phyloP scores from a whole-genome alignment of 2,797 vertebrate genomes.

The Megalops cyprinoides region DNA sequence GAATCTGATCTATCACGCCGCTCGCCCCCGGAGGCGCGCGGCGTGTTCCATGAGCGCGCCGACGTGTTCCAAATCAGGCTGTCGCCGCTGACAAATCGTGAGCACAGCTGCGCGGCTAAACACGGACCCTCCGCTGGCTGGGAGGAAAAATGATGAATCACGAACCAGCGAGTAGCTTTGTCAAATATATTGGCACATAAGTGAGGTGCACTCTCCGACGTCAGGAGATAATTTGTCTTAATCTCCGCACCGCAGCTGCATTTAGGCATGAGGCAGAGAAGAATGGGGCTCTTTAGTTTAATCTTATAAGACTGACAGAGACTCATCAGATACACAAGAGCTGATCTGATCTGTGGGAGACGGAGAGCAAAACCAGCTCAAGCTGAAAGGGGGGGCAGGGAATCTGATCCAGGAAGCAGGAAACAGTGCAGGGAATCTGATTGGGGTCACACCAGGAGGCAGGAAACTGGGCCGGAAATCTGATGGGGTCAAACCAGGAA shows the following conservation, averaged over 20 bases:
- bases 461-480: neutral
- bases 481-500: neutral
- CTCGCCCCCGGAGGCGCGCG: conserved; percentile 24
- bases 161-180: conserved; percentile 50
- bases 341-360: conserved; percentile 27
- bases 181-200: conserved; percentile 57
- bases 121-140: conserved; percentile 13
- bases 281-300: conserved; percentile 33
- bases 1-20: conserved; percentile 44
- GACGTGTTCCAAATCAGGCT: conserved; percentile 21
- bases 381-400: neutral
- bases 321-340: neutral
- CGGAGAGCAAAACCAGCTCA: neutral
- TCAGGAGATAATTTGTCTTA: conserved; percentile 65
- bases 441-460: neutral
- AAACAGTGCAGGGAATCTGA: neutral
- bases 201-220: conserved; percentile 34
- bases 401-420: neutral
- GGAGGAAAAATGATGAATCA: conserved; percentile 46
- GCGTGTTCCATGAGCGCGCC: conserved; percentile 4
- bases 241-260: conserved; percentile 36
- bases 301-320: conserved; percentile 31
- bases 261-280: conserved; percentile 8
- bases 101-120: conserved; percentile 37
- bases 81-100: conserved; percentile 35